Evolutionary conservation across 2,797 vertebrate genomes (phyloP).

Genomic region (Cyclura pinguis): DNA sequence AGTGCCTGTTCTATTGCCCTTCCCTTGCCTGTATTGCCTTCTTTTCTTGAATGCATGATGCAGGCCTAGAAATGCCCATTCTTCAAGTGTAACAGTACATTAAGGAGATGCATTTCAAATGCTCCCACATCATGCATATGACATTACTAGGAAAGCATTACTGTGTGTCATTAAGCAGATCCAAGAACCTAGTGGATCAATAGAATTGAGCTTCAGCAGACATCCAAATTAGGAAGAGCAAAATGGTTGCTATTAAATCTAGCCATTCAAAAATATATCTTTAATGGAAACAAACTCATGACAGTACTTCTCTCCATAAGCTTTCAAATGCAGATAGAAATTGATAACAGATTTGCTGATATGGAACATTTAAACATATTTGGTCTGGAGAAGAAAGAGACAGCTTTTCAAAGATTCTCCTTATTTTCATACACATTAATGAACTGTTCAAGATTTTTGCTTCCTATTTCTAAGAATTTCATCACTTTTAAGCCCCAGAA

Average conservation of each 20-base stretch:
- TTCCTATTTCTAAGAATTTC: not conserved
- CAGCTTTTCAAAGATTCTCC: not conserved
- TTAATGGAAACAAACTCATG: not conserved
- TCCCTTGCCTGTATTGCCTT: not conserved
- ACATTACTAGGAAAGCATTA: not conserved
- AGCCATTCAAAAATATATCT: not conserved
- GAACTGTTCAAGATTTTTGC: not conserved
- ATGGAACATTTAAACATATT: not conserved
- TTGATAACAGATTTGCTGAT: slow-evolving; percentile 2
- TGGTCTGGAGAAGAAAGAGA: not conserved
- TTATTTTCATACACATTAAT: not conserved
- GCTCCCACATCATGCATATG: not conserved
- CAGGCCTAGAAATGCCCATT: not conserved
- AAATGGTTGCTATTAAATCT: not conserved
- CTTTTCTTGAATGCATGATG: not conserved
- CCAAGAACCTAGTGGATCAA: not conserved
- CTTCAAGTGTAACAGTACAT: not conserved
- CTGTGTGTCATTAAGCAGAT: not conserved
- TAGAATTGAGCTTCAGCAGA: not conserved
- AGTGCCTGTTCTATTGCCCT: not conserved
- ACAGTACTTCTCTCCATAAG: not conserved
- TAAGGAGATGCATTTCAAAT: not conserved
- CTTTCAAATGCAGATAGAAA: not conserved
- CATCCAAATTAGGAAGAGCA: not conserved
- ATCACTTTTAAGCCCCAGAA: not conserved